Evolutionary conservation across 2,113 vertebrate genomes (phyloP), one percentile per base, ranked within the genome.

Genomic region (Argyrosomus japonicus): DNA sequence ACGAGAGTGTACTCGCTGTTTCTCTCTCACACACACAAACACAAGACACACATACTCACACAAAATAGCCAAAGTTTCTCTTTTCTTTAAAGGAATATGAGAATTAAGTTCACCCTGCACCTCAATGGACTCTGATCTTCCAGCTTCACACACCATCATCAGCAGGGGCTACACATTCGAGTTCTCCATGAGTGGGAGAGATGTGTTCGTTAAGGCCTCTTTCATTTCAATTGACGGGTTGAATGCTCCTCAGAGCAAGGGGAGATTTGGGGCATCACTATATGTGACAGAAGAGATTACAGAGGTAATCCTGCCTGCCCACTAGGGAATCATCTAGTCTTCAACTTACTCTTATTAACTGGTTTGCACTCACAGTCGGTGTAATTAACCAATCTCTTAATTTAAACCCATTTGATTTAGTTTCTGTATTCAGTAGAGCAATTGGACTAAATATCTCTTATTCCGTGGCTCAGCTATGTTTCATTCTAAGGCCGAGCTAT

Each of bases 211-310:
- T 93, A 93, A 94, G 87, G 88, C 91, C 81, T 78, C 89, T 92
- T 87, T 64, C 67, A 90, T 93, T 94, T 94, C 90, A 93, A 76
- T 91, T 96, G 97, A 97, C 96, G 96, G 95, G 83, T 53, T 64
- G 93, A 95, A 94, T 85, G 87, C 89, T 94, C 95, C 94, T 95
- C 92, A 62, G 95, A 96, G 95, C 91, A 81, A 88, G 88, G 80
- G 94, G 95, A 96, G 96, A 93, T 94, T 95, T 95, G 91, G 68
- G 90, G 89, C 93, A 93, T 94, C 96, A 96, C 96, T 95, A 93
- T 92, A 97, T 96, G 95, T 95, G 96, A 97, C 96, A 96, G 95
- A 94, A 89, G 92, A 91, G 95, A 95, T 97, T 96, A 96, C 82
- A 83, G 76, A 93, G 93, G 94, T 97, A 97, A 97, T 98, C 96